These are phyloP conservation scores for Pyxicephalus adspersus DNA, from an alignment of 2,113 vertebrate species.

Conservation along the genomic window DNA sequence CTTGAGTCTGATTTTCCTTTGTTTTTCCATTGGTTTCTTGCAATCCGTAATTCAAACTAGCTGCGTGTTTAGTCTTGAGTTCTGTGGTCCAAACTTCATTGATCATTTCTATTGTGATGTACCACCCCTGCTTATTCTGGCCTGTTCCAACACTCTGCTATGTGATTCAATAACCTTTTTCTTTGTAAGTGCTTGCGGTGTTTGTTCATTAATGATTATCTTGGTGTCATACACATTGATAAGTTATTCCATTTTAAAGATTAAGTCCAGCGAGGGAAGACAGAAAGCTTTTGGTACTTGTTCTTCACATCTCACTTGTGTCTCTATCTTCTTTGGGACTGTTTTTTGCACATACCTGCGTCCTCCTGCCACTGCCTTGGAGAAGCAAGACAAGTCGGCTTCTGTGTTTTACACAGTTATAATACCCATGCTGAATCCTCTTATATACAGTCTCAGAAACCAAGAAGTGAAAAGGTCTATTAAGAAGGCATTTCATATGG, in stretches of 20 bases:
- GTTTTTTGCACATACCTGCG: conserved; percentile 43
- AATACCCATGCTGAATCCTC: conserved; percentile 24
- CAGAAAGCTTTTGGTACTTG: neutral
- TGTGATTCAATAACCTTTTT: neutral
- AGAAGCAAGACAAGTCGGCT: conserved; percentile 27
- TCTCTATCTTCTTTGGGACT: conserved; percentile 56
- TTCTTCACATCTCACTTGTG: conserved; percentile 45
- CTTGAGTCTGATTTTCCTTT: neutral
- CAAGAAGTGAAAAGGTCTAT: neutral
- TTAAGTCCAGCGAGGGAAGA: neutral
- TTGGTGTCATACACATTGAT: neutral
- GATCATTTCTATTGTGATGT: conserved; percentile 30
- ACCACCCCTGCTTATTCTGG: neutral
- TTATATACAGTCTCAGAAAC: conserved; percentile 36
- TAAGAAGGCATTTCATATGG: neutral
- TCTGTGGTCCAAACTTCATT: conserved; percentile 10
- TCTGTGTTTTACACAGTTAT: conserved; percentile 8
- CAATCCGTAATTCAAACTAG: neutral
- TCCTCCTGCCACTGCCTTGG: conserved; percentile 27
- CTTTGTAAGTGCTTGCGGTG: neutral
- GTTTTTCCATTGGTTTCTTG: neutral
- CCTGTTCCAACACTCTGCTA: neutral
- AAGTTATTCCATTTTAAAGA: neutral
- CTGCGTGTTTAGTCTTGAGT: neutral
- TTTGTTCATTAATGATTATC: neutral